Percentiles rank a stretch among this genome's conserved stretches.
These are phyloP conservation scores for Hemichromis elongatus DNA, from an alignment of 2,113 vertebrate genomes.

Conservation along the genomic window DNA sequence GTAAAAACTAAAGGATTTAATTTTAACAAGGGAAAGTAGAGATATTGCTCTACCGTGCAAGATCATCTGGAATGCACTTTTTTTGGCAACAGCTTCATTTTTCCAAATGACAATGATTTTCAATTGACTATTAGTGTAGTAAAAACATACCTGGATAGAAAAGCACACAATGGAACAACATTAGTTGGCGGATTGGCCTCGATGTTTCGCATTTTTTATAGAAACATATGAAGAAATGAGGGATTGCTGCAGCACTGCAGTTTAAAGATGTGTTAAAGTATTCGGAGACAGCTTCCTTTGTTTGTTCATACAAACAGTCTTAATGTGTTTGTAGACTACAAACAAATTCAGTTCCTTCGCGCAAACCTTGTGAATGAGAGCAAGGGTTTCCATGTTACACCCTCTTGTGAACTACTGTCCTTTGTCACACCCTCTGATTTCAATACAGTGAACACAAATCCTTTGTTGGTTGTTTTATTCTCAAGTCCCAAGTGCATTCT, in stretches of 20 bases:
- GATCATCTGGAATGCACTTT: neutral
- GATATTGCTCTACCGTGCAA: neutral
- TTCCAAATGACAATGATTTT: neutral
- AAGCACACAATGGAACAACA: neutral
- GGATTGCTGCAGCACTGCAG: neutral
- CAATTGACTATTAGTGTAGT: neutral
- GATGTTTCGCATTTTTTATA: neutral
- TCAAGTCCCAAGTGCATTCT: neutral
- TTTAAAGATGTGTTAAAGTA: neutral
- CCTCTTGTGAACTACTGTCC: neutral
- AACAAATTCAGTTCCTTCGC: neutral
- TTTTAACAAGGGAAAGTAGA: neutral
- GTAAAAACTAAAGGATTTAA: fast-evolving
- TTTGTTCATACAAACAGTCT: neutral
- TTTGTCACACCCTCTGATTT: neutral
- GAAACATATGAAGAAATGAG: neutral
- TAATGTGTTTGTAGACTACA: neutral
- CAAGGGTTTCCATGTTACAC: neutral
- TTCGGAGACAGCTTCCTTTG: neutral
- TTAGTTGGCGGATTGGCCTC: neutral
- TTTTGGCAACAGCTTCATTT: neutral
- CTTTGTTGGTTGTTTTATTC: neutral
- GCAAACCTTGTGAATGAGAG: neutral
- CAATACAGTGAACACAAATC: neutral
- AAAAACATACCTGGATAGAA: neutral